A percentile compares a stretch with the other conserved stretches of the same genome.
Conservation (phyloP, 2,113 vertebrate species). For the Hiodon alosoides region DNA sequence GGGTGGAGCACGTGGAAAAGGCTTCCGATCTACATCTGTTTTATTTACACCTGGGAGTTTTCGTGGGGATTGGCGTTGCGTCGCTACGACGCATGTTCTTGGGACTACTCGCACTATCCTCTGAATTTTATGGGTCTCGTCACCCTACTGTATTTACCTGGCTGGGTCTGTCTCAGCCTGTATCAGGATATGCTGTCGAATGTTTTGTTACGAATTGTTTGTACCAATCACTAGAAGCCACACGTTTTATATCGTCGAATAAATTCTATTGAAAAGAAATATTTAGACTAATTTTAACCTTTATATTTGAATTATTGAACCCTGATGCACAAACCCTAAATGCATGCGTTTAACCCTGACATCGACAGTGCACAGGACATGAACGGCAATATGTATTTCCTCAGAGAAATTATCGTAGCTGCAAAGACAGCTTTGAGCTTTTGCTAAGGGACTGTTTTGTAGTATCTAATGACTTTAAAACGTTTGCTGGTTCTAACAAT, state of each 20-base stretch:
- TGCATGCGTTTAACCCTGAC: neutral
- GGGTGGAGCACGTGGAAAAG: constrained; percentile 66
- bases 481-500: no score
- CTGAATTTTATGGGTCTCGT: constrained; percentile 80
- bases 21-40: constrained; percentile 70
- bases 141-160: constrained; percentile 75
- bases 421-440: constrained; percentile 22
- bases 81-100: constrained; percentile 70
- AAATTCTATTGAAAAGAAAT: constrained; percentile 25
- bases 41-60: constrained; percentile 77
- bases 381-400: constrained; percentile 22
- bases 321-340: neutral
- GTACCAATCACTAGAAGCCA: constrained; percentile 40
- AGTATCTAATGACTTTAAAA: no score
- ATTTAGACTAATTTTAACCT: neutral
- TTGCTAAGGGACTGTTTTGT: no score
- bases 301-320: neutral
- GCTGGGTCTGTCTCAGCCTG: constrained; percentile 74
- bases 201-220: constrained; percentile 63
- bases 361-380: neutral
- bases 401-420: constrained; percentile 27
- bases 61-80: constrained; percentile 70
- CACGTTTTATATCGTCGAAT: constrained; percentile 29
- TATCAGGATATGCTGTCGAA: constrained; percentile 78
- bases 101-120: constrained; percentile 82